phyloP scores from a whole-genome alignment of 2,113 vertebrate species.

The Scopus umbretta region DNA sequence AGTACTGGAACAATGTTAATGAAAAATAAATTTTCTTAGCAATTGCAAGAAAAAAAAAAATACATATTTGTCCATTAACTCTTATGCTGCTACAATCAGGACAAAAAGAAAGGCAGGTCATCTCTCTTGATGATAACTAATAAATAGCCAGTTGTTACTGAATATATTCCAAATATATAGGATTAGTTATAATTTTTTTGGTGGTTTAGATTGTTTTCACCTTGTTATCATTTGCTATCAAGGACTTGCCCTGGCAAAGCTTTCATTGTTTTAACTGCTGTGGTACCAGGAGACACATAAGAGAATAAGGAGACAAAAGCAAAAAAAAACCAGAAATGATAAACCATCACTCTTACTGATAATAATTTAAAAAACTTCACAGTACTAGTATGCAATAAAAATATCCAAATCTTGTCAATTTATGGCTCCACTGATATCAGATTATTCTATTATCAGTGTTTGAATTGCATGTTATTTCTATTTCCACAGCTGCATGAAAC shows the following conservation, averaged over 20 bases:
- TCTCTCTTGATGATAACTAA: not conserved
- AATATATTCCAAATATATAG: not conserved
- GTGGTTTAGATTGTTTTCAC: not conserved
- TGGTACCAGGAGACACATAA: not conserved
- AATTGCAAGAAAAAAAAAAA: not conserved
- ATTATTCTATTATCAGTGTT: not conserved
- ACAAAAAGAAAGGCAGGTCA: not conserved
- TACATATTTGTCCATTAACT: not conserved
- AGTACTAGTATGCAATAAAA: not conserved
- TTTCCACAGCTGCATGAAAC: not conserved
- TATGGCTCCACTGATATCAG: not conserved
- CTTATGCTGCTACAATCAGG: not conserved
- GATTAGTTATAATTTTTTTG: not conserved
- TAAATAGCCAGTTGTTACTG: not conserved
- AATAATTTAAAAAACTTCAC: not conserved
- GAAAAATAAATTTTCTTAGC: slow-evolving; percentile 48
- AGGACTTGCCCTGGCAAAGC: not conserved
- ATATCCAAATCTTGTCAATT: not conserved
- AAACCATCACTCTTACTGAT: not conserved
- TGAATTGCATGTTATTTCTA: not conserved
- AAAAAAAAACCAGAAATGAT: not conserved
- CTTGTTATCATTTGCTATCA: not conserved
- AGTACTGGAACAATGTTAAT: slow-evolving; percentile 12
- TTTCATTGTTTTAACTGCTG: not conserved
- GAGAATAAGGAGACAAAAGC: not conserved